Evolutionary conservation across 92 coral and sea anemone genomes (phyloP).

Genomic region (Palythoa grandiflora): DNA sequence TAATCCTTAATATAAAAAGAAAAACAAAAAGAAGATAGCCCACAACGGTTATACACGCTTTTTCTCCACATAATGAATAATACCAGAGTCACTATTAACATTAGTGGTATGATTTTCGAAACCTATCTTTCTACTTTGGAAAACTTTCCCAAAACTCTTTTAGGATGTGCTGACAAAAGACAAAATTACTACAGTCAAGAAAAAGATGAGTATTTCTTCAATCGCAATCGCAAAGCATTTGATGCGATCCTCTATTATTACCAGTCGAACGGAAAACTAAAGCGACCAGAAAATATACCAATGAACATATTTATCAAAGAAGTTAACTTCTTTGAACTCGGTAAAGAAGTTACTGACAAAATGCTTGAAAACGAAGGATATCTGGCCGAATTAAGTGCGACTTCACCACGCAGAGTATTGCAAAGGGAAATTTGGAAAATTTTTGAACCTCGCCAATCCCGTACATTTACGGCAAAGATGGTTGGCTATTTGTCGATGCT

Average conservation of each 20-base stretch:
- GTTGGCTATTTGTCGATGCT: conserved; percentile 37
- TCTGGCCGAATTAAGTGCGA: conserved; percentile 28
- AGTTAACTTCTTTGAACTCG: conserved; percentile 64
- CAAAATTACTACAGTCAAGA: conserved; percentile 46
- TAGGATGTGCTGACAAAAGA: conserved; percentile 57
- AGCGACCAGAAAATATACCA: conserved; percentile 55
- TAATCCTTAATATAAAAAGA: background rate
- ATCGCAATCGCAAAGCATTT: conserved; percentile 65
- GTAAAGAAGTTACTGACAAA: conserved; percentile 50
- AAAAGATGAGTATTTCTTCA: conserved; percentile 57
- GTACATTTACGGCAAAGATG: conserved; percentile 27
- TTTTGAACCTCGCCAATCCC: conserved; percentile 51
- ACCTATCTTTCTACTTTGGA: conserved; percentile 53
- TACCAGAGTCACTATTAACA: conserved; percentile 56
- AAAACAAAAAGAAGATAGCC: background rate
- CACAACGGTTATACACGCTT: background rate
- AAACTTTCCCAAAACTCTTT: conserved; percentile 54
- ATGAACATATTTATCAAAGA: conserved; percentile 53
- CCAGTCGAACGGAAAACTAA: conserved; percentile 63
- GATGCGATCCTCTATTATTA: conserved; percentile 63
- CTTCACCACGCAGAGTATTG: conserved; percentile 31
- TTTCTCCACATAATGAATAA: background rate
- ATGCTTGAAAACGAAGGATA: conserved; percentile 56
- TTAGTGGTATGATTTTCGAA: conserved; percentile 62
- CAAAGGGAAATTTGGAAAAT: conserved; percentile 49